Percentiles rank a stretch among this genome's conserved stretches.
phyloP scores from a whole-genome alignment of 2,113 vertebrate species.

The Stigmatopora nigra region DNA sequence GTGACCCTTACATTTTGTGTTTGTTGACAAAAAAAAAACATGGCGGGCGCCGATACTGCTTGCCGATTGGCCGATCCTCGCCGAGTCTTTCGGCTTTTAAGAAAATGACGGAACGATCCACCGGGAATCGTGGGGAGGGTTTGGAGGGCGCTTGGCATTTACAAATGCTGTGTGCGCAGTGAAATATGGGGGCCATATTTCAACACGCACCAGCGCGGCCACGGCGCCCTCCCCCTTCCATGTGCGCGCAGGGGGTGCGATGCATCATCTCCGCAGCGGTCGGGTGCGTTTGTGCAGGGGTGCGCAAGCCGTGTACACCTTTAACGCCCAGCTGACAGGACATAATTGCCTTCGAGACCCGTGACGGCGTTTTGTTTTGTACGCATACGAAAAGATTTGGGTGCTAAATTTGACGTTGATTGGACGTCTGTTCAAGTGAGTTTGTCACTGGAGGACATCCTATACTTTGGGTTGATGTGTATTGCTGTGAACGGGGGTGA shows the following conservation, averaged over 20 bases:
- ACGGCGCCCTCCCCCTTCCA: constrained; percentile 1
- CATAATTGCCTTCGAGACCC: constrained; percentile 60
- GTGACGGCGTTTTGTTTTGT: constrained; percentile 29
- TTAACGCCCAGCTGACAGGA: constrained; percentile 53
- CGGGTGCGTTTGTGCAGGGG: constrained; percentile 32
- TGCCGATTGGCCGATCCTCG: background rate
- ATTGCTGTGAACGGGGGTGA: too few species aligned
- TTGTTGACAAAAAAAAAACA: constrained; percentile 58
- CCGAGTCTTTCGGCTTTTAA: too few species aligned
- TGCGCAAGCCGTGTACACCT: constrained; percentile 31
- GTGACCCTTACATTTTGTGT: constrained; percentile 48
- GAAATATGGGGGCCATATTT: constrained; percentile 61
- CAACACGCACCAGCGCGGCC: constrained; percentile 30
- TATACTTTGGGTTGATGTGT: too few species aligned
- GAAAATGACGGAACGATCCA: too few species aligned
- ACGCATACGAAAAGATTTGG: background rate
- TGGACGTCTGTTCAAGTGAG: too few species aligned
- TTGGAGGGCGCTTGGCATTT: constrained; percentile 44
- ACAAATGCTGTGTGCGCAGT: constrained; percentile 57
- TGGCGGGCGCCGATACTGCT: constrained; percentile 4
- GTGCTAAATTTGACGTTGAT: too few species aligned
- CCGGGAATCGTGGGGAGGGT: constrained; percentile 11
- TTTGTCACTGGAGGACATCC: too few species aligned
- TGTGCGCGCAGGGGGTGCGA: constrained; percentile 8
- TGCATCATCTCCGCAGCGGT: constrained; percentile 30